Percentiles rank a stretch among this genome's conserved stretches.
Conservation (phyloP, 2,797 vertebrate species). For the Amblyopsis hoosieri region DNA sequence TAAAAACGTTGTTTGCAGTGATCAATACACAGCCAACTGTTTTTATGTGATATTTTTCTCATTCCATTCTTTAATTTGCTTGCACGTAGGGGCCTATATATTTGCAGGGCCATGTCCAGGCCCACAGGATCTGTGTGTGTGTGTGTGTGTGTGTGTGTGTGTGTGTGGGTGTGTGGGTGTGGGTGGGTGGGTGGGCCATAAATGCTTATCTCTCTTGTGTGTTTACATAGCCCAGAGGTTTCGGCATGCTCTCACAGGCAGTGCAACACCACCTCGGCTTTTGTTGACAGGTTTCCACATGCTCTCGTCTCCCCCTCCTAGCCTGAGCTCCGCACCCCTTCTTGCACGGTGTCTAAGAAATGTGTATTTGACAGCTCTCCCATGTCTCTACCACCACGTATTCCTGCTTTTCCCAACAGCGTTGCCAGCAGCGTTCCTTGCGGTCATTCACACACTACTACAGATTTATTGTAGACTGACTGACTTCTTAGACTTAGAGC, state of each 20-base stretch:
- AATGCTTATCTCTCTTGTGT: constrained; percentile 61
- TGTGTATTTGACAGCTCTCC: background rate
- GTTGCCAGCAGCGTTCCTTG: background rate
- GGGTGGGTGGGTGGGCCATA: no score
- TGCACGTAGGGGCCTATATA: no score
- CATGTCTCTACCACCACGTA: background rate
- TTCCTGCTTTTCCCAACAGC: background rate
- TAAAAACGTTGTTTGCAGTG: no score
- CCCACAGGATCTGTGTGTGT: no score
- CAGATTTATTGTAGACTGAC: constrained; percentile 1
- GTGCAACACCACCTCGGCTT: constrained; percentile 36
- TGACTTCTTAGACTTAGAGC: background rate
- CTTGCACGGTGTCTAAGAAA: constrained; percentile 1
- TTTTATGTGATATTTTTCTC: background rate
- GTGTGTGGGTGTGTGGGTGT: no score
- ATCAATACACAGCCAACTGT: no score
- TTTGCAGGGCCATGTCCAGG: no score
- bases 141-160: no score
- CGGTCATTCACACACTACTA: background rate
- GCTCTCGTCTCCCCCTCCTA: constrained; percentile 30
- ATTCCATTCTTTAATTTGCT: no score
- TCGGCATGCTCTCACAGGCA: constrained; percentile 61
- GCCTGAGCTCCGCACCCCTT: no score
- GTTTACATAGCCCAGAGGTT: constrained; percentile 72
- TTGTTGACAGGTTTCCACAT: constrained; percentile 69